Percentiles rank a stretch among this genome's conserved stretches.
These are phyloP conservation scores for Hydrotaea diabolus DNA, from an alignment of 2,888 invertebrate genomes.

Conservation along the genomic window DNA sequence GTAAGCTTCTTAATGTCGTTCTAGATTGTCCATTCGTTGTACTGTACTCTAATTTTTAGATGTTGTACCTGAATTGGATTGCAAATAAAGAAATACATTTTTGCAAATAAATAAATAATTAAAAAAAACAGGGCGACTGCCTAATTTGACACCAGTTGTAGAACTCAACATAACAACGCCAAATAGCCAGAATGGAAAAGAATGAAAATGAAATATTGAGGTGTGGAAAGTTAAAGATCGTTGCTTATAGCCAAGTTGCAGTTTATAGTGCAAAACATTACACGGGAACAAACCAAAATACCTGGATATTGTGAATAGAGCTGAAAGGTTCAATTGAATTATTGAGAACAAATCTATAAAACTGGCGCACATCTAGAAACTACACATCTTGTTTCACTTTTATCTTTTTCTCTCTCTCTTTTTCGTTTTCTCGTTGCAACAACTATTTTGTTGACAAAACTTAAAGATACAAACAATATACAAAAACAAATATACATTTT, in stretches of 20 bases:
- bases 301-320: background rate
- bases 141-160: background rate
- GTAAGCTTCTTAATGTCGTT: too few species aligned
- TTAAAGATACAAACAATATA: background rate
- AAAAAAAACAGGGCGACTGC: too few species aligned
- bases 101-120: too few species aligned
- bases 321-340: background rate
- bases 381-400: background rate
- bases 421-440: background rate
- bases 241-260: background rate
- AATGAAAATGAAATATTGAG: conserved; percentile 27
- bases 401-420: conserved; percentile 6
- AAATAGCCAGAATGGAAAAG: background rate
- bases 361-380: background rate
- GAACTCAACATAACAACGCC: background rate
- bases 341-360: too few species aligned
- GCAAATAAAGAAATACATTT: too few species aligned
- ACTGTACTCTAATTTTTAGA: too few species aligned
- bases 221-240: conserved; percentile 6
- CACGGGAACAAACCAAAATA: background rate
- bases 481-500: background rate
- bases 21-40: too few species aligned
- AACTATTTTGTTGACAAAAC: too few species aligned
- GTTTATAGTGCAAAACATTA: background rate
- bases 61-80: too few species aligned